A percentile compares a stretch with the other conserved stretches of the same genome.
Conservation (phyloP, 2,888 invertebrate genomes). For the Xestia xanthographa region DNA sequence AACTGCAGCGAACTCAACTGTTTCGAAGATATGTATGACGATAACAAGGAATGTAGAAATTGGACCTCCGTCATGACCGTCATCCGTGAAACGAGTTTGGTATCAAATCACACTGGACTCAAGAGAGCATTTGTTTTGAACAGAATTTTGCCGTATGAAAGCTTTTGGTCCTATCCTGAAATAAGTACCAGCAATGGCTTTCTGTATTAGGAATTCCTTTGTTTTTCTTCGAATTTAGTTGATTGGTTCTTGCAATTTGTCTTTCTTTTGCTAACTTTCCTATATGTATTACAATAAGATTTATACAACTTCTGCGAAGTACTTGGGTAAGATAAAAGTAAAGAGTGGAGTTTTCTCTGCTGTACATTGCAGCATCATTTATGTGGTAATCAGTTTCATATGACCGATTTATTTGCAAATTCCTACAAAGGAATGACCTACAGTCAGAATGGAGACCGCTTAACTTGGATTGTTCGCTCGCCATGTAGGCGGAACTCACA, state of each 20-base stretch:
- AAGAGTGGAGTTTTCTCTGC: not conserved
- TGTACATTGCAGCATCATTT: not conserved
- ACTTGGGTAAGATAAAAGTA: not conserved
- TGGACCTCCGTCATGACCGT: conserved; percentile 48
- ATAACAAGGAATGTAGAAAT: conserved; percentile 60
- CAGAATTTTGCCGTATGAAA: conserved; percentile 26
- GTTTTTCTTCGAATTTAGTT: not conserved
- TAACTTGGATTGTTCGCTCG: conserved; percentile 46
- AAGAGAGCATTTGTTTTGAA: conserved; percentile 21
- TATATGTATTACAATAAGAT: not conserved
- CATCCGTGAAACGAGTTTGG: conserved; percentile 54
- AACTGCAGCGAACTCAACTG: conserved; percentile 52
- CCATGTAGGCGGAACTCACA: conserved; percentile 83
- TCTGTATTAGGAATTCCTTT: not conserved
- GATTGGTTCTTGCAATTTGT: not conserved
- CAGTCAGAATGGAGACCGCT: conserved; percentile 35
- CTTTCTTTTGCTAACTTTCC: not conserved
- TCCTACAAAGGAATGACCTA: conserved; percentile 21
- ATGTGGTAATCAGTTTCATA: conserved; percentile 1
- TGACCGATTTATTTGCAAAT: conserved; percentile 21
- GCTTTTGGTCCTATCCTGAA: conserved; percentile 13
- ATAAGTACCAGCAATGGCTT: conserved; percentile 14
- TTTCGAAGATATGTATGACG: conserved; percentile 46
- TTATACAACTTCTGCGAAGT: not conserved
- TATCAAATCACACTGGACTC: conserved; percentile 49